Evolutionary conservation across 2,797 vertebrate genomes (phyloP).

Genomic region (Macropus fuliginosus): DNA sequence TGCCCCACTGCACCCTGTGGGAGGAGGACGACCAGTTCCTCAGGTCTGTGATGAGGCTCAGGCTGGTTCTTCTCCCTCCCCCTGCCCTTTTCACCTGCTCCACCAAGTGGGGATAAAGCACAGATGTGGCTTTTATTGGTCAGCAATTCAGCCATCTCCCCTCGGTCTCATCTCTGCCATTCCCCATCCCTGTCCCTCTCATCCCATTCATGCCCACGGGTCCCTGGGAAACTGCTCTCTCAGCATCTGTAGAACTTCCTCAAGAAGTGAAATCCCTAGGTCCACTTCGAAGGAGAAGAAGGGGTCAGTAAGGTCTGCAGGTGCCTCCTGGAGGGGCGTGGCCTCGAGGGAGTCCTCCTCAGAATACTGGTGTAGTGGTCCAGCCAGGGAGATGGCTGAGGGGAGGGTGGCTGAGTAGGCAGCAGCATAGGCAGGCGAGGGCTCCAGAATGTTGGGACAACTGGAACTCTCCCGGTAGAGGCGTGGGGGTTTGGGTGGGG

Average conservation of each 20-base stretch:
- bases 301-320: slow-evolving; percentile 78
- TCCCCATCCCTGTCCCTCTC: not conserved
- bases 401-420: slow-evolving; percentile 76
- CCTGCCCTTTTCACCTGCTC: not conserved
- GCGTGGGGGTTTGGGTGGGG: slow-evolving; percentile 95
- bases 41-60: not conserved
- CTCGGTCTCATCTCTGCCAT: not conserved
- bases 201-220: slow-evolving; percentile 77
- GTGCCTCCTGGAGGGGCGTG: slow-evolving; percentile 72
- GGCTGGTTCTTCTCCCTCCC: not conserved
- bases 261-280: slow-evolving; percentile 94
- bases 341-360: slow-evolving; percentile 80
- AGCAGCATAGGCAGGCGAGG: slow-evolving; percentile 49
- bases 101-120: not conserved
- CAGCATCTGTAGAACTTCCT: slow-evolving; percentile 95
- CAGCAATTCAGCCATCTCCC: not conserved
- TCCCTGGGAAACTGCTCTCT: slow-evolving; percentile 87
- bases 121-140: not conserved
- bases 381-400: slow-evolving; percentile 82
- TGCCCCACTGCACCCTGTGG: not conserved
- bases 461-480: slow-evolving; percentile 90
- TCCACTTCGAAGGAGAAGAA: slow-evolving; percentile 93
- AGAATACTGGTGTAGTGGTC: slow-evolving; percentile 82
- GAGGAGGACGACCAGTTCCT: not conserved
- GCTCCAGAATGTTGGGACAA: slow-evolving; percentile 84